Percentiles rank a stretch among this genome's conserved stretches.
These are phyloP conservation scores for Tetragonula carbonaria DNA, from an alignment of 2,888 invertebrate species.

Conservation along the genomic window DNA sequence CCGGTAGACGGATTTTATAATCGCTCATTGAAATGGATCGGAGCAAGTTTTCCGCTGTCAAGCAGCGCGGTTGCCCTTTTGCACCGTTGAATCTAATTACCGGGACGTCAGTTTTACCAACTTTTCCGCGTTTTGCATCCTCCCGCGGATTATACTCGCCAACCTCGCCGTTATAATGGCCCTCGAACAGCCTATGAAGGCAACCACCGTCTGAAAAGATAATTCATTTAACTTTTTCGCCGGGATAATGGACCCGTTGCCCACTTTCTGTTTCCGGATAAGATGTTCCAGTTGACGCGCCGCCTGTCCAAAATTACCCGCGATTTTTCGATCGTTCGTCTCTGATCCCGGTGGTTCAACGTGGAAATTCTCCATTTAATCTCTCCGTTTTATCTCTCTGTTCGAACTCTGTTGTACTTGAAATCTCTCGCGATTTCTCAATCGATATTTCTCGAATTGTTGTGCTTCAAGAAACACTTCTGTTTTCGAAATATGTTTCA, in stretches of 20 bases:
- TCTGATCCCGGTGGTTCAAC: too few species aligned
- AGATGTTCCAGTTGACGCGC: constrained; percentile 16
- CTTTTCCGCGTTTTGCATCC: constrained; percentile 63
- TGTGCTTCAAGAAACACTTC: too few species aligned
- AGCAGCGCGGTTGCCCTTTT: constrained; percentile 55
- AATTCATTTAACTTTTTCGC: constrained; percentile 49
- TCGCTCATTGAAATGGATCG: constrained; percentile 66
- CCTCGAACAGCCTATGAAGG: constrained; percentile 40
- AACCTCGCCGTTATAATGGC: constrained; percentile 39
- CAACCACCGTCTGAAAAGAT: constrained; percentile 38
- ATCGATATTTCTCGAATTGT: too few species aligned
- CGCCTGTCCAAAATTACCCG: not conserved
- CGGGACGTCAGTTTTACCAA: constrained; percentile 68
- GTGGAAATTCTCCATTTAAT: too few species aligned
- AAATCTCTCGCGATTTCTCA: too few species aligned
- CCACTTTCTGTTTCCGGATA: constrained; percentile 15
- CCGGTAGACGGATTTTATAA: constrained; percentile 66
- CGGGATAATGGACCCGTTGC: constrained; percentile 41
- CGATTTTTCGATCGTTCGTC: not conserved
- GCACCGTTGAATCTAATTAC: constrained; percentile 70
- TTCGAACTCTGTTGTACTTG: too few species aligned
- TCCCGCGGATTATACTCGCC: constrained; percentile 52
- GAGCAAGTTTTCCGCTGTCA: constrained; percentile 58
- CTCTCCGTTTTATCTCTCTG: too few species aligned
- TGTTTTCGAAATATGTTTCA: too few species aligned